Base-by-base conservation (phyloP, 1,140 invertebrate species). In the Calliopsis andreniformis region DNA sequence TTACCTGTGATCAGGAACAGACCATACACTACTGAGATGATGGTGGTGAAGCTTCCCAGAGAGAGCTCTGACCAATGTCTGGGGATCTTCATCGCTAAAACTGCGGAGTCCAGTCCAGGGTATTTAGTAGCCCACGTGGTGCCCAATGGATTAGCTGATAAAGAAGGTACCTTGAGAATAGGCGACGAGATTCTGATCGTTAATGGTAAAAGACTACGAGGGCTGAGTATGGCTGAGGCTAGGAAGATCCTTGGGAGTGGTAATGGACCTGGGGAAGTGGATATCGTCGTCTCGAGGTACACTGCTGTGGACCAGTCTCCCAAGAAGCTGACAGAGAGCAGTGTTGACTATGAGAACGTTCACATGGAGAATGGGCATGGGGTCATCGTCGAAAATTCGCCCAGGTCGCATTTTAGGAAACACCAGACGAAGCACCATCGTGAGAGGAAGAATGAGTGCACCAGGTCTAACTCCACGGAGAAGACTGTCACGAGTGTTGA, bases 131-230 rank as follows among this genome's bases (percentile, higher is more conserved):
- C 96, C n/a, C 95, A 96, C 84, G 95, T 97, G 4, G 95, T 97
- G 32, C 95, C 95, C 20, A 94, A 94, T 63, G 96, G 96, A 68
- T 90, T 97, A 72, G 96, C 96, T 8, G 94, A 96, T 85, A 96
- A 94, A 82, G 96, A 97, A 88, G 96, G 96, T 0, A 94, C 94
- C 7, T 87, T 98, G 62, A 93, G 93, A 68, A 93, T 96, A 66
- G 96, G 96, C 1, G 97, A 98, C 89, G 96, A 97, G 91, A 94
- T 98, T 23, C 90, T 97, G 8, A 97, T 96, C 83, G 96, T 97
- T 0, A 97, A 97, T 89, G 96, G 96, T 0, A 93, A 94, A 79
- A 92, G 95, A 83, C 89, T 97, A 67, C 93, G 95, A 32, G 96
- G 96, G 18, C 89, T 97, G 20, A 94, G 94, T 14, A 95, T 97